Conservation (phyloP, 2,888 invertebrate species). For the Cosmopolites sordidus region DNA sequence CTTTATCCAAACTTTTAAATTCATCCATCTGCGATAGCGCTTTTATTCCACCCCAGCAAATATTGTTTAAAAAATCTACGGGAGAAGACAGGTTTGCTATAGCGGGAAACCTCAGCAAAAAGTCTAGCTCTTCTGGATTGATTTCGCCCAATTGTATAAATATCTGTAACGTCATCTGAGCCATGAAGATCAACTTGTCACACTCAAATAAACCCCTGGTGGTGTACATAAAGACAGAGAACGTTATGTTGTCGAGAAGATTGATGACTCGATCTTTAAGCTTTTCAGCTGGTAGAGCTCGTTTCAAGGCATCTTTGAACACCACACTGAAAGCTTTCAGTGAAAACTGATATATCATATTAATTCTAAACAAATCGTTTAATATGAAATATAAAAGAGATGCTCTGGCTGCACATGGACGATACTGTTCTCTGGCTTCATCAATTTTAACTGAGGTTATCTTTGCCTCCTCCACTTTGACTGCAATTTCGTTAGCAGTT, state of each 20-base stretch:
- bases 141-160: slow-evolving; percentile 63
- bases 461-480: slow-evolving; percentile 83
- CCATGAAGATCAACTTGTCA: slow-evolving; percentile 86
- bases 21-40: slow-evolving; percentile 71
- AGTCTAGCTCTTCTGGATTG: slow-evolving; percentile 74
- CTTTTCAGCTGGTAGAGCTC: slow-evolving; percentile 65
- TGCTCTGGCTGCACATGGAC: slow-evolving; percentile 78
- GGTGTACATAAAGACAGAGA: slow-evolving; percentile 81
- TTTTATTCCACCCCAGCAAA: slow-evolving; percentile 88
- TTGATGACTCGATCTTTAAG: slow-evolving; percentile 68
- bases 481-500: slow-evolving; percentile 85
- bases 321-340: slow-evolving; percentile 90
- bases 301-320: slow-evolving; percentile 77
- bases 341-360: slow-evolving; percentile 94
- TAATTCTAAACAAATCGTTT: slow-evolving; percentile 87
- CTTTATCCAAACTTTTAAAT: slow-evolving; percentile 80
- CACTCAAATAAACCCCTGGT: slow-evolving; percentile 86
- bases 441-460: slow-evolving; percentile 84
- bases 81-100: slow-evolving; percentile 70
- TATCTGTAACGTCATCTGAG: slow-evolving; percentile 72
- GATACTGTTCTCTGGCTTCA: slow-evolving; percentile 83
- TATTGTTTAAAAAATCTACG: slow-evolving; percentile 76
- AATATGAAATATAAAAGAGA: slow-evolving; percentile 90
- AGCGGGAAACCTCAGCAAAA: slow-evolving; percentile 79
- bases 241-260: slow-evolving; percentile 84